Evolutionary conservation across 1,140 invertebrate species (phyloP).

Genomic region (Druon quercuslanigerum): DNA sequence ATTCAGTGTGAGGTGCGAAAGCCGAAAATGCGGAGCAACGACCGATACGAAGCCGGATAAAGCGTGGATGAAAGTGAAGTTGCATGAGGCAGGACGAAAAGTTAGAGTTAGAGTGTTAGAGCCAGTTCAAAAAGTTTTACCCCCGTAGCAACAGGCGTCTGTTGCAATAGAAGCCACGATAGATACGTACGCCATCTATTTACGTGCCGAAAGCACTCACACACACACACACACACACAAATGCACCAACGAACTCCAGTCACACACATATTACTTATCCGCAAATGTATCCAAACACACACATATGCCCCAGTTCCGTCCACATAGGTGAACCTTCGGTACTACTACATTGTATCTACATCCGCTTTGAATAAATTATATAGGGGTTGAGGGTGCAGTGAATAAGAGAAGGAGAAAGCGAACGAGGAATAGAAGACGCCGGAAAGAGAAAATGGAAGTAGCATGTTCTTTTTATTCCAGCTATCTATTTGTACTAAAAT

Average conservation of each 20-base stretch:
- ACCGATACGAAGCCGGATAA: not conserved
- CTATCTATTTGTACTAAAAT: no score
- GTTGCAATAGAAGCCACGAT: constrained; percentile 70
- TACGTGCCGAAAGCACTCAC: not conserved
- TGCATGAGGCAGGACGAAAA: constrained; percentile 32
- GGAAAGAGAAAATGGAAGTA: not conserved
- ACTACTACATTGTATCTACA: no score
- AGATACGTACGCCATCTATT: constrained; percentile 60
- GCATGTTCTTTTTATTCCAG: not conserved
- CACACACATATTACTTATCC: no score
- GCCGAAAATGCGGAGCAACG: not conserved
- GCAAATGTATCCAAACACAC: no score
- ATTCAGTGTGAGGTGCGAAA: not conserved
- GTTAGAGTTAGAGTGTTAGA: constrained; percentile 50
- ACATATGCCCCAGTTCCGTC: no score
- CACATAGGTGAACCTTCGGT: no score
- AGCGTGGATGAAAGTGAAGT: not conserved
- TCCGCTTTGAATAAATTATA: no score
- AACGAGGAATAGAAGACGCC: not conserved
- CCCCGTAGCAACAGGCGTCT: constrained; percentile 73
- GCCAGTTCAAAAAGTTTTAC: constrained; percentile 62
- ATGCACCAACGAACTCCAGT: not conserved
- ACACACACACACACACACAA: not conserved
- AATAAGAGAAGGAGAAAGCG: no score
- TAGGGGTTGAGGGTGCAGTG: no score